Evolutionary conservation across 2,113 vertebrate genomes (phyloP).

Genomic region (Haemorhous mexicanus): DNA sequence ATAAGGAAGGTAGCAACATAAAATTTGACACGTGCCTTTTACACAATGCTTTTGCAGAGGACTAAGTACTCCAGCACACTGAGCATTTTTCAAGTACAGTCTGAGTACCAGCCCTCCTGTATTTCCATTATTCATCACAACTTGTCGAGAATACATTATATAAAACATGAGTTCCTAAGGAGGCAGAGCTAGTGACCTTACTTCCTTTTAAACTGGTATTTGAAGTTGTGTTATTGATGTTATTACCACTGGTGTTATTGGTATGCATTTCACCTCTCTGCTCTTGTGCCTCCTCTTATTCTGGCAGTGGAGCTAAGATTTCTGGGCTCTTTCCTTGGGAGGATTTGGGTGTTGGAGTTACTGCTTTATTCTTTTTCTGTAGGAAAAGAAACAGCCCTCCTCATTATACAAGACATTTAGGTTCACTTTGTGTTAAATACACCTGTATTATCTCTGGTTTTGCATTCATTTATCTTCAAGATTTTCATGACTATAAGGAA

Average conservation of each 20-base stretch:
- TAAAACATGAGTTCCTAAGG: background rate
- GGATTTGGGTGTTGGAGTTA: background rate
- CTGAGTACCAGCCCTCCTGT: background rate
- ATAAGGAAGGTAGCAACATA: background rate
- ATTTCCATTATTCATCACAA: background rate
- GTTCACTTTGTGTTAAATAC: background rate
- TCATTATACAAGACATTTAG: background rate
- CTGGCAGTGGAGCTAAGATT: background rate
- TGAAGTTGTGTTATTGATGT: background rate
- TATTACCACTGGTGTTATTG: background rate
- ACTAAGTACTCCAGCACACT: background rate
- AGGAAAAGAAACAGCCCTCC: background rate
- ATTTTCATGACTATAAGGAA: background rate
- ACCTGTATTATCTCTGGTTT: background rate
- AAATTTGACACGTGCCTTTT: background rate
- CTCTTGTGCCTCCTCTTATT: background rate
- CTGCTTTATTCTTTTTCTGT: background rate
- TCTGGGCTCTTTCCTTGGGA: background rate
- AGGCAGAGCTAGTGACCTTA: background rate
- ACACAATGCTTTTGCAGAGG: background rate
- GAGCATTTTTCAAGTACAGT: background rate
- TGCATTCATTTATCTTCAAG: background rate
- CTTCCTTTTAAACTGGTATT: background rate
- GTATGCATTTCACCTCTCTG: background rate
- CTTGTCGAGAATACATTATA: background rate